Percentiles rank a stretch among this genome's conserved stretches.
These are phyloP conservation scores for Odontomyia ornata DNA, from an alignment of 2,888 invertebrate genomes.

Conservation along the genomic window DNA sequence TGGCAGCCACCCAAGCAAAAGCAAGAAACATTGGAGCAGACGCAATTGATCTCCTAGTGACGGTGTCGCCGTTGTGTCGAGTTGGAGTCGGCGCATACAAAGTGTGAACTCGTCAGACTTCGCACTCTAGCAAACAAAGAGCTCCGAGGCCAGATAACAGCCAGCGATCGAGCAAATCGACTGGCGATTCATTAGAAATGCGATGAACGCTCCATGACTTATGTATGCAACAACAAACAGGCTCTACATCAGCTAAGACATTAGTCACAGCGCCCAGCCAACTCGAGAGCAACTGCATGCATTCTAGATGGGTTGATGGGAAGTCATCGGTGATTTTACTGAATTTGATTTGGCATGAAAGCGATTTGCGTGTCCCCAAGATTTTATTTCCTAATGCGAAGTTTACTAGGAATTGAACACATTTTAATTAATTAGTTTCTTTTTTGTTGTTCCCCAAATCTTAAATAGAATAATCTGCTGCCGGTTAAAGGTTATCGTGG, in stretches of 20 bases:
- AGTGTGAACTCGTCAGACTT: conserved; percentile 13
- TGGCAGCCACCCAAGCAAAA: neutral
- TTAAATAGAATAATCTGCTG: neutral
- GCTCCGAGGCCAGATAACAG: conserved; percentile 1
- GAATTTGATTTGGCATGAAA: neutral
- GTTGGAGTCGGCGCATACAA: neutral
- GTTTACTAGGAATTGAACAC: neutral
- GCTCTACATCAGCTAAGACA: neutral
- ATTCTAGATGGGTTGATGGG: neutral
- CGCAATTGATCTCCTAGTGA: conserved; percentile 6
- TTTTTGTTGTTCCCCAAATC: neutral
- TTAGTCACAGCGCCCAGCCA: conserved; percentile 28
- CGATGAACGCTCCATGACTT: conserved; percentile 3
- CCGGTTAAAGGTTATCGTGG: conserved; percentile 25
- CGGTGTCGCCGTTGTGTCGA: neutral
- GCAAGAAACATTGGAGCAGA: neutral
- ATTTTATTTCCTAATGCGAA: neutral
- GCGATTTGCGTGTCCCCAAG: neutral
- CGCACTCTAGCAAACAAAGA: conserved; percentile 7
- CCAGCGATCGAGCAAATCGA: neutral
- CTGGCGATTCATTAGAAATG: conserved; percentile 29
- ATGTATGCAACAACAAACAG: neutral
- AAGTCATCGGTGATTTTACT: neutral
- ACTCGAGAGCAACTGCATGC: neutral
- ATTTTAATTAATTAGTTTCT: no score